Conservation (phyloP, 2,113 vertebrate species). For the Ptyas mucosa region DNA sequence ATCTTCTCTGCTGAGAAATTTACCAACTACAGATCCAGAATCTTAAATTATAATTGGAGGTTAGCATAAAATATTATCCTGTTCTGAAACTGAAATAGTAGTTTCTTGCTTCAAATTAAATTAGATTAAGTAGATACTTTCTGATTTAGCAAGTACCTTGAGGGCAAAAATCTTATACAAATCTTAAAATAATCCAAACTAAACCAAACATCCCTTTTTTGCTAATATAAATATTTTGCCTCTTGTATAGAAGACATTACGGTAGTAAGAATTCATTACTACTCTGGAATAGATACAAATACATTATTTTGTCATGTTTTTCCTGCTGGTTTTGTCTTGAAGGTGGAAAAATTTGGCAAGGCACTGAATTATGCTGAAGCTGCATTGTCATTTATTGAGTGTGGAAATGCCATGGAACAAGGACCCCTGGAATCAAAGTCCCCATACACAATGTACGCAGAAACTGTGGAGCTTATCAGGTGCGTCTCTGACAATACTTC, state of each 20-base stretch:
- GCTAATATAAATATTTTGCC: conserved; percentile 23
- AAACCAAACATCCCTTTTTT: neutral
- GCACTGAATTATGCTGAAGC: conserved; percentile 95
- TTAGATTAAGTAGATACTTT: neutral
- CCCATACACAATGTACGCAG: conserved; percentile 96
- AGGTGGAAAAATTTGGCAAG: conserved; percentile 97
- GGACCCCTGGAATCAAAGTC: conserved; percentile 96
- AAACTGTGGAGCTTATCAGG: conserved; percentile 98
- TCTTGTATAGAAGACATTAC: neutral
- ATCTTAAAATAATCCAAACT: neutral
- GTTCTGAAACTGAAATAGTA: neutral
- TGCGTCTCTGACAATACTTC: conserved; percentile 51
- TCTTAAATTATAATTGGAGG: neutral
- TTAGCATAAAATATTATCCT: neutral
- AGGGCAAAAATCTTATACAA: neutral
- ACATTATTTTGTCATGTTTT: conserved; percentile 25
- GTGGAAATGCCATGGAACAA: conserved; percentile 97
- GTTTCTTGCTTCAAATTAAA: neutral
- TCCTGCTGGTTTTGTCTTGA: conserved; percentile 54
- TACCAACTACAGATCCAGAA: neutral
- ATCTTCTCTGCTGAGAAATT: neutral
- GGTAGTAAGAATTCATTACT: neutral
- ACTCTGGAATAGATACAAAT: neutral
- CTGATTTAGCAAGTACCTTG: neutral
- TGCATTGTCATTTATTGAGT: conserved; percentile 95